Evolutionary conservation across 2,797 vertebrate species (phyloP).

Genomic region (Apogon hyalosoma): DNA sequence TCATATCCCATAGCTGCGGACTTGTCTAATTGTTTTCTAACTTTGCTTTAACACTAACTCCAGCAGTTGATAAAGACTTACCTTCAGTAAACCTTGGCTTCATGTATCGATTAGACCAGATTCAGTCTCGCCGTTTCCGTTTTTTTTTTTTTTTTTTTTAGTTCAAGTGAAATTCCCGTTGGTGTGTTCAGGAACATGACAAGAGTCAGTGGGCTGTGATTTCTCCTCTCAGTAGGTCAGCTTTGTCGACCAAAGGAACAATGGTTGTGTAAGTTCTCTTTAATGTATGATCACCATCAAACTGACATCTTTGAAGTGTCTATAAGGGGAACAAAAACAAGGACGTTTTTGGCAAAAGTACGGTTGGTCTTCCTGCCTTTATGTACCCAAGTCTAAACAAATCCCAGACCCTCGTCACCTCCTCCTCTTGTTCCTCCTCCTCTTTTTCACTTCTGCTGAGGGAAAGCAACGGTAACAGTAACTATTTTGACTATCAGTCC

Average conservation of each 20-base stretch:
- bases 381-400: slow-evolving; percentile 44
- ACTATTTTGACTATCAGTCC: slow-evolving; percentile 36
- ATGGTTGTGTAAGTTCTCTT: slow-evolving; percentile 70
- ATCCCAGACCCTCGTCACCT: slow-evolving; percentile 27
- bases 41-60: slow-evolving; percentile 83
- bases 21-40: slow-evolving; percentile 47
- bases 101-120: slow-evolving; percentile 24
- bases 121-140: slow-evolving; percentile 24
- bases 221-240: slow-evolving; percentile 37
- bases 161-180: slow-evolving; percentile 25
- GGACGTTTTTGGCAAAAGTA: slow-evolving; percentile 75
- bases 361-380: slow-evolving; percentile 74
- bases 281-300: slow-evolving; percentile 34
- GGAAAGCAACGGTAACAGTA: slow-evolving; percentile 69
- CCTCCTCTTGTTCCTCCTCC: not conserved
- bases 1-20: slow-evolving; percentile 24
- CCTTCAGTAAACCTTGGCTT: slow-evolving; percentile 36
- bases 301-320: slow-evolving; percentile 64
- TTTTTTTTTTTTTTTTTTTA: slow-evolving; percentile 38
- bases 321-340: slow-evolving; percentile 67
- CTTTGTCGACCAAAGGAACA: slow-evolving; percentile 57
- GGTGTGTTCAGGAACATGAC: slow-evolving; percentile 36
- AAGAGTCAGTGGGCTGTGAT: slow-evolving; percentile 40
- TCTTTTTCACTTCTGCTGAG: slow-evolving; percentile 57
- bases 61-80: slow-evolving; percentile 46